Evolutionary conservation across 2,888 invertebrate species (phyloP).

Genomic region (Seladonia tumulorum): DNA sequence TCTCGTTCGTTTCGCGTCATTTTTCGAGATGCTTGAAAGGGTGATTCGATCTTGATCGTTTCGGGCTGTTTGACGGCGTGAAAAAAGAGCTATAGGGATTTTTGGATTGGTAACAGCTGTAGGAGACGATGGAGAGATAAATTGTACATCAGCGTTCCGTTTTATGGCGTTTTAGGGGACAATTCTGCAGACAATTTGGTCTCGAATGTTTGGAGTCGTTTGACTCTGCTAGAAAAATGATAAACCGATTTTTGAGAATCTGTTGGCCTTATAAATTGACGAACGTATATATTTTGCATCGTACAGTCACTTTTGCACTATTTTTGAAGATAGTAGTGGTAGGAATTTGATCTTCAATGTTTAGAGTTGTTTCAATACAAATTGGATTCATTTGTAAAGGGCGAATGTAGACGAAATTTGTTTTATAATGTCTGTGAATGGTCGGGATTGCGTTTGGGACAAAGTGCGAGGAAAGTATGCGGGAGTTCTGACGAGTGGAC

Average conservation of each 20-base stretch:
- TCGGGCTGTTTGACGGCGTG: neutral
- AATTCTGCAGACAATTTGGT: no score
- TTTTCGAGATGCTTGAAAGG: neutral
- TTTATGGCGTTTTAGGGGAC: neutral
- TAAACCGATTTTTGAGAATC: no score
- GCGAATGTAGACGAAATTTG: neutral
- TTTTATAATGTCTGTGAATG: neutral
- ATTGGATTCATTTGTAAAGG: neutral
- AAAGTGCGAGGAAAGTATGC: neutral
- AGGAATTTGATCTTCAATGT: no score
- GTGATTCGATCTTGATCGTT: neutral
- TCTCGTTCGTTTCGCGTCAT: neutral
- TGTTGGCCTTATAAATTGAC: no score
- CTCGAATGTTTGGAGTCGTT: no score
- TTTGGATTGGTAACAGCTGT: neutral
- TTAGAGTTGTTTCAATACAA: neutral
- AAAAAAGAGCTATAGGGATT: neutral
- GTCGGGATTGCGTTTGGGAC: neutral
- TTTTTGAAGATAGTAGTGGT: no score
- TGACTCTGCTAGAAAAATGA: no score
- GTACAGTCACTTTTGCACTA: no score
- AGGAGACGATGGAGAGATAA: neutral
- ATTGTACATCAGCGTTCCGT: neutral
- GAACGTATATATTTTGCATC: no score
- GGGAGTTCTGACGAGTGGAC: neutral